Conservation (phyloP, 2,888 invertebrate genomes). For the Chalcis sispes region DNA sequence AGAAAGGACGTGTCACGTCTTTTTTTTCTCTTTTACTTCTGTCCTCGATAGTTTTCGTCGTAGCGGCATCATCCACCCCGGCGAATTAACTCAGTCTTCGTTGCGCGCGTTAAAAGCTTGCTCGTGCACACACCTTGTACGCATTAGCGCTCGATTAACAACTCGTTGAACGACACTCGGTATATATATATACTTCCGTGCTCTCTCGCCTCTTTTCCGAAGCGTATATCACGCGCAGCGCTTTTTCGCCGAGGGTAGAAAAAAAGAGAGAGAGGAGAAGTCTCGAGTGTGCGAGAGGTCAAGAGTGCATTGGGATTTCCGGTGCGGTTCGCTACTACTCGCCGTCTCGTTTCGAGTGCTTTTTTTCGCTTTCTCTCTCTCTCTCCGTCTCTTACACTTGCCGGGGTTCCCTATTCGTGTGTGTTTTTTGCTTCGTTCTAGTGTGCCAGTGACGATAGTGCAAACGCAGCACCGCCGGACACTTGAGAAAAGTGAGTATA, state of each 20-base stretch:
- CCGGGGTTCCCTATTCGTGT: not conserved
- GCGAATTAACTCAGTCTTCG: not conserved
- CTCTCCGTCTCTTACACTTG: not conserved
- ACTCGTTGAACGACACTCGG: too few species aligned
- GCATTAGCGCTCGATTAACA: conserved; percentile 22
- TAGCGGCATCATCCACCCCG: too few species aligned
- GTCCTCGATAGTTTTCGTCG: not conserved
- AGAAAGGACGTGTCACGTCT: not conserved
- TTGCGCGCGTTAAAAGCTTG: not conserved
- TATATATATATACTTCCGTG: too few species aligned
- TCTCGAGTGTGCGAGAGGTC: not conserved
- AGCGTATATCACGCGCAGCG: not conserved
- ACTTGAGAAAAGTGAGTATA: conserved; percentile 67
- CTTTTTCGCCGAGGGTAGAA: not conserved
- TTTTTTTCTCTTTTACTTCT: not conserved
- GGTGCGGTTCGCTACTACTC: not conserved
- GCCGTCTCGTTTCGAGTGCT: not conserved
- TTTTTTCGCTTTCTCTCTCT: not conserved
- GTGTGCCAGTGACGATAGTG: conserved; percentile 63
- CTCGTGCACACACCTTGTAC: not conserved
- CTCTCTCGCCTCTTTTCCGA: too few species aligned
- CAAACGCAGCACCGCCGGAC: conserved; percentile 62
- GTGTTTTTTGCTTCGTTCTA: too few species aligned
- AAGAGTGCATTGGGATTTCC: conserved; percentile 18
- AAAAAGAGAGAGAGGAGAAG: not conserved